Conservation (phyloP, 2,888 invertebrate species). For the Cepaea hortensis region DNA sequence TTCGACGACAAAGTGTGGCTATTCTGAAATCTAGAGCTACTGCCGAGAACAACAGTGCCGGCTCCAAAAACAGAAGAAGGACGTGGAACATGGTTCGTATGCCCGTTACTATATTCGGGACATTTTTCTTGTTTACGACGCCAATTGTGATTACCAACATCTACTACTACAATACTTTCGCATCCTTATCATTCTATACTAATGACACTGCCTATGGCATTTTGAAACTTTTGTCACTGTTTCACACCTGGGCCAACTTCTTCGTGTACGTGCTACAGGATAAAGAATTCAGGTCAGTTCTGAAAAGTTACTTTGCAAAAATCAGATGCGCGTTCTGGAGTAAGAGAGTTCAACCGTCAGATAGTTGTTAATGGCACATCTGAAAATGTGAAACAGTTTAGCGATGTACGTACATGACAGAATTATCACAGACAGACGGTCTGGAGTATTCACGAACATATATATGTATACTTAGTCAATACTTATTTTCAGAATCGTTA, state of each 20-base stretch:
- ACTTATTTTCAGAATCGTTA: too few species aligned
- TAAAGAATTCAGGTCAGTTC: constrained; percentile 3
- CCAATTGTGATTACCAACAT: background rate
- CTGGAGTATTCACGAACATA: too few species aligned
- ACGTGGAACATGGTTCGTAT: background rate
- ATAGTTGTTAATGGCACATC: too few species aligned
- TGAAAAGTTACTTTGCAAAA: too few species aligned
- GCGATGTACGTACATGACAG: too few species aligned
- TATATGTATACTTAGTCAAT: too few species aligned
- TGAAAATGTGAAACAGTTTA: too few species aligned
- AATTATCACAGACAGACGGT: too few species aligned
- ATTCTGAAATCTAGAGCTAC: background rate
- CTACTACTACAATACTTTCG: background rate
- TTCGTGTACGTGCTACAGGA: constrained; percentile 18
- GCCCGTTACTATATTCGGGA: background rate
- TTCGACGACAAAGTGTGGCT: background rate
- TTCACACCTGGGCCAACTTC: constrained; percentile 17
- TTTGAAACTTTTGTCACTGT: background rate
- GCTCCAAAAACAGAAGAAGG: background rate
- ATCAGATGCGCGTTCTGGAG: too few species aligned
- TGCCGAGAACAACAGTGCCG: background rate
- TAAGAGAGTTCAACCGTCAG: too few species aligned
- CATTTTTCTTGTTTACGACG: constrained; percentile 6
- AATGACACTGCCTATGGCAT: background rate
- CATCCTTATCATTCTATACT: background rate